Conservation (phyloP, 2,113 vertebrate genomes). For the Picathartes gymnocephalus region DNA sequence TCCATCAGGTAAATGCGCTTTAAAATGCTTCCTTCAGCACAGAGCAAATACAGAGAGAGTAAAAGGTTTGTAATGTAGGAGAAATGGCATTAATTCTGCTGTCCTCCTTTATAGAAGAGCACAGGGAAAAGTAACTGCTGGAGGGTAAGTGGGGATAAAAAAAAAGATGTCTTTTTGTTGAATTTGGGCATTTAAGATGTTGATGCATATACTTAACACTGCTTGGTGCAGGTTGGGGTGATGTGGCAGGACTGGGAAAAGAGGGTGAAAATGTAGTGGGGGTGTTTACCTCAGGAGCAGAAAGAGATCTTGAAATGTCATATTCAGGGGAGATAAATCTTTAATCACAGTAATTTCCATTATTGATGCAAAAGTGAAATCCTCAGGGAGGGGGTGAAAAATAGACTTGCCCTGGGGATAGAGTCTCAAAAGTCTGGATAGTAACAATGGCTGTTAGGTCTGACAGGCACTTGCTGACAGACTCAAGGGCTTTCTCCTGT, state of each 20-base stretch:
- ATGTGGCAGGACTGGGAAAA: background rate
- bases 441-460: background rate
- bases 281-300: background rate
- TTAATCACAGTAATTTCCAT: background rate
- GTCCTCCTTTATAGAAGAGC: background rate
- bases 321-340: background rate
- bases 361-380: background rate
- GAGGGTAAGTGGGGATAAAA: background rate
- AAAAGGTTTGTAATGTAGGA: background rate
- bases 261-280: background rate
- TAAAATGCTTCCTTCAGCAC: background rate
- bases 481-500: background rate
- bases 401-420: background rate
- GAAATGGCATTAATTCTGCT: background rate
- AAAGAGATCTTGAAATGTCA: background rate
- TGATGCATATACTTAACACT: background rate
- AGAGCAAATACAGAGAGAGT: background rate
- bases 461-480: background rate
- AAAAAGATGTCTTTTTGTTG: background rate
- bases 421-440: background rate
- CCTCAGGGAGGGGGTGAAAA: background rate
- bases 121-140: background rate
- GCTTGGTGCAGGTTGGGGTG: background rate
- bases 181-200: background rate
- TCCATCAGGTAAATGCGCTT: background rate